Evolutionary conservation across 1,140 invertebrate species (phyloP).

Genomic region (Triops cancriformis): DNA sequence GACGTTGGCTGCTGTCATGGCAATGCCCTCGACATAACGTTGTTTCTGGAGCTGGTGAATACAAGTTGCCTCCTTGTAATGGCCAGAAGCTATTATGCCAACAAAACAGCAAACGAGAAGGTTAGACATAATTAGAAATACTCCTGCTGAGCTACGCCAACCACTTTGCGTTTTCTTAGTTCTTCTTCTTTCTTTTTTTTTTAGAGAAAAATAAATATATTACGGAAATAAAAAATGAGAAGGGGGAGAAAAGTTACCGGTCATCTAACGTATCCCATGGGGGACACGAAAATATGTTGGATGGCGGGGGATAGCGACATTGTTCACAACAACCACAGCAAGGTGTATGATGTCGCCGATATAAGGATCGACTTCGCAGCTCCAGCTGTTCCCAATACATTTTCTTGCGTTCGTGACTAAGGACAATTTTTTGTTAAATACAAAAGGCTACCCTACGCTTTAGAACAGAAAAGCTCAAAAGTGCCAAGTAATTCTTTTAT

Average conservation of each 20-base stretch:
- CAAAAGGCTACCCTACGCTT: slow-evolving; percentile 17
- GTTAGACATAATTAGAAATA: not conserved
- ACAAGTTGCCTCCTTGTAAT: slow-evolving; percentile 58
- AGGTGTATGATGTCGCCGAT: slow-evolving; percentile 44
- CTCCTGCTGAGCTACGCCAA: not conserved
- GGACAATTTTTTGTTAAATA: slow-evolving; percentile 28
- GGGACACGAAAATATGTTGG: slow-evolving; percentile 39
- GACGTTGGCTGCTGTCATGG: not conserved
- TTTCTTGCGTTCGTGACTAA: slow-evolving; percentile 79
- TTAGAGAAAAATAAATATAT: not conserved
- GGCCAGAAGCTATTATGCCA: slow-evolving; percentile 40
- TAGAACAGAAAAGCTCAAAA: slow-evolving; percentile 11
- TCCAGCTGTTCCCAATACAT: slow-evolving; percentile 90
- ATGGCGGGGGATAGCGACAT: slow-evolving; percentile 50
- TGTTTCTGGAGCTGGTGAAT: slow-evolving; percentile 60
- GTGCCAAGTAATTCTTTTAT: slow-evolving; percentile 29
- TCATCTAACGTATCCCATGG: slow-evolving; percentile 41
- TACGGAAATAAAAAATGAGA: not conserved
- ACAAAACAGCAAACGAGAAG: slow-evolving; percentile 16
- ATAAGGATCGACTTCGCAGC: slow-evolving; percentile 65
- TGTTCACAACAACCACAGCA: slow-evolving; percentile 64
- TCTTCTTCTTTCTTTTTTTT: not conserved
- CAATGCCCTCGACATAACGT: slow-evolving; percentile 18
- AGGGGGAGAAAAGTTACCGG: slow-evolving; percentile 34
- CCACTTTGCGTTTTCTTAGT: slow-evolving; percentile 15